Evolutionary conservation across 2,888 invertebrate species (phyloP), one percentile per base, ranked within the genome.

Genomic region (Troides oblongomaculatus): DNA sequence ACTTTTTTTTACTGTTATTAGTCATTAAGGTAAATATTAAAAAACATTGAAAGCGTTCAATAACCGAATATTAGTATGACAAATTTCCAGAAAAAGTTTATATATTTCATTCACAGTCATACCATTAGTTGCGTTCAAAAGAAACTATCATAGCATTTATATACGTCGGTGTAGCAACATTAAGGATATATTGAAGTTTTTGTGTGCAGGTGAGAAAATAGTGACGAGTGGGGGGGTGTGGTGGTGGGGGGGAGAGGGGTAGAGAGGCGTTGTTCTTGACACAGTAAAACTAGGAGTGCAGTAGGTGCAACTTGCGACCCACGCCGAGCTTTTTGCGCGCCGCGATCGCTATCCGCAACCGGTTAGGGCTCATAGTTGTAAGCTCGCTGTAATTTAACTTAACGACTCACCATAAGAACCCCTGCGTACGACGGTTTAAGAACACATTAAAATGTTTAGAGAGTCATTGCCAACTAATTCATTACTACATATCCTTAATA

Each of bases 241-340:
- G 80, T 21, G 21, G 21, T 21, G 83, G 80, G 59, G 30, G 73
- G 76, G 72, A 81, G 84, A 81, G 84, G 85, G 88, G 89, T 82
- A 87, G 87, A 86, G 87, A 90, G 89, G 84, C 86, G 92, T 92
- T 88, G 92, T 92, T 87, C 92, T 92, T 92, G 92, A 92, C 92
- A 92, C 90, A 92, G 92, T 92, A 92, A 92, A 88, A 88, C 91
- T 90, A 90, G 91, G 90, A 90, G 90, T 91, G 91, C 92, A 92
- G 90, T 92, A 91, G 91, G 90, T 91, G 87, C 85, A 70, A 67
- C 67, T 66, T 82, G 84, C 89, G 83, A 78, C 92, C 92, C 87
- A 92, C 92, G 85, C 85, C 64, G 83, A 87, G 90, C 90, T 91
- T 91, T 90, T 91, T 88, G 90, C 86, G 83, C 80, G 81, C 79